These are phyloP conservation scores for Prosopocoilus inquinatus DNA, from an alignment of 2,888 invertebrate genomes.

Conservation along the genomic window DNA sequence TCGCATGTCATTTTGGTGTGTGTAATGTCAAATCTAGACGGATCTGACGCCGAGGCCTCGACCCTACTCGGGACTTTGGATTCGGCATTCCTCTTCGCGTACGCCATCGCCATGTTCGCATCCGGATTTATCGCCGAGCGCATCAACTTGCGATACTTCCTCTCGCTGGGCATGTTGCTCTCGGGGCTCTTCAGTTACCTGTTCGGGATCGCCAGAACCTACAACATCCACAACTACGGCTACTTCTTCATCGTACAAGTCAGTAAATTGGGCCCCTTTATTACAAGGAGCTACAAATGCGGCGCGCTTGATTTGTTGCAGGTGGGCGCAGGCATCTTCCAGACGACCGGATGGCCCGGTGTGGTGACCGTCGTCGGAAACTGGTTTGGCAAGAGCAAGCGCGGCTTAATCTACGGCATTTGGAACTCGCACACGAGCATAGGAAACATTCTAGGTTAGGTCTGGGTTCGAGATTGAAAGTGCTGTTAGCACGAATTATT, in stretches of 20 bases:
- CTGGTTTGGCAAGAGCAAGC: constrained; percentile 92
- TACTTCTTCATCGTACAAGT: constrained; percentile 87
- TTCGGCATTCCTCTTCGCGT: constrained; percentile 87
- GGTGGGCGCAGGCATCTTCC: constrained; percentile 80
- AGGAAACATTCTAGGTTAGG: constrained; percentile 83
- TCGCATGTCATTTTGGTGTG: not conserved
- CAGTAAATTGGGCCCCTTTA: constrained; percentile 12
- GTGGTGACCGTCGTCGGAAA: constrained; percentile 92
- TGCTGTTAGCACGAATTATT: constrained; percentile 1
- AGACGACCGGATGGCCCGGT: constrained; percentile 96
- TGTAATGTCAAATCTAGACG: constrained; percentile 50
- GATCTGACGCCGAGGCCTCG: constrained; percentile 67
- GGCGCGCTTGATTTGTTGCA: constrained; percentile 41
- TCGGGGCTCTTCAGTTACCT: constrained; percentile 84
- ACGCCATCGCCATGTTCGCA: constrained; percentile 90
- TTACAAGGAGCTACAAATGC: not conserved
- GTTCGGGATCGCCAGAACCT: constrained; percentile 83
- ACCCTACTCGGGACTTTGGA: constrained; percentile 83
- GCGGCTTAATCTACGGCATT: constrained; percentile 89
- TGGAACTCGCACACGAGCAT: constrained; percentile 98
- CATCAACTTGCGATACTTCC: constrained; percentile 85
- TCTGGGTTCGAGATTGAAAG: not conserved
- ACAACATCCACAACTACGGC: constrained; percentile 74
- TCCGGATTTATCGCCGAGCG: constrained; percentile 91
- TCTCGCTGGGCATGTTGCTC: constrained; percentile 86